A percentile compares a stretch with the other conserved stretches of the same genome.
These are phyloP conservation scores for Gymnoscelis rufifasciata DNA, from an alignment of 2,888 invertebrate species.

Conservation along the genomic window DNA sequence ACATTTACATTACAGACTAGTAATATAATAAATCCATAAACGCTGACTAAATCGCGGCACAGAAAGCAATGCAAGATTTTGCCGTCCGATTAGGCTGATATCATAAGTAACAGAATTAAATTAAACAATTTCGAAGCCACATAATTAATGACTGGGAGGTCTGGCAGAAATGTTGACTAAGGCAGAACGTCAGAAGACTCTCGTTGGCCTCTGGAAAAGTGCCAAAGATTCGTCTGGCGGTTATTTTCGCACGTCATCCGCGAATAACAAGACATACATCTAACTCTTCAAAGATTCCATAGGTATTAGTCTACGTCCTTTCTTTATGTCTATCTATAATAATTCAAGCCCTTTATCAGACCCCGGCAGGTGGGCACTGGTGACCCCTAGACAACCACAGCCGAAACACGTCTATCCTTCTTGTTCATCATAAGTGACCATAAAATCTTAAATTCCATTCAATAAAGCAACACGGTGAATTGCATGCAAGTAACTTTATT, in stretches of 20 bases:
- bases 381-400: conserved; percentile 10
- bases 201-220: conserved; percentile 62
- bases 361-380: conserved; percentile 6
- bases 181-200: conserved; percentile 52
- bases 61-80: no score
- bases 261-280: conserved; percentile 55
- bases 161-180: conserved; percentile 42
- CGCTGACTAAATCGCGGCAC: no score
- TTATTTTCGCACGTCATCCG: conserved; percentile 72
- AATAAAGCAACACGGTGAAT: conserved; percentile 51
- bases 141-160: conserved; percentile 30
- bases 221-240: conserved; percentile 67
- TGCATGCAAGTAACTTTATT: conserved; percentile 74
- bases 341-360: neutral
- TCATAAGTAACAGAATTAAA: conserved; percentile 20
- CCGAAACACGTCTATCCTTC: conserved; percentile 12
- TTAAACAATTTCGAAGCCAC: conserved; percentile 22
- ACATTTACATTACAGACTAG: no score
- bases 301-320: no score
- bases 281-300: neutral
- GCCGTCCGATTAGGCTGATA: conserved; percentile 18
- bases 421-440: conserved; percentile 15
- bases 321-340: no score
- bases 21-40: no score
- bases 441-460: conserved; percentile 35